Percentiles rank a stretch among this genome's conserved stretches.
Conservation (phyloP, 2,888 invertebrate species). For the Eulithis prunata region DNA sequence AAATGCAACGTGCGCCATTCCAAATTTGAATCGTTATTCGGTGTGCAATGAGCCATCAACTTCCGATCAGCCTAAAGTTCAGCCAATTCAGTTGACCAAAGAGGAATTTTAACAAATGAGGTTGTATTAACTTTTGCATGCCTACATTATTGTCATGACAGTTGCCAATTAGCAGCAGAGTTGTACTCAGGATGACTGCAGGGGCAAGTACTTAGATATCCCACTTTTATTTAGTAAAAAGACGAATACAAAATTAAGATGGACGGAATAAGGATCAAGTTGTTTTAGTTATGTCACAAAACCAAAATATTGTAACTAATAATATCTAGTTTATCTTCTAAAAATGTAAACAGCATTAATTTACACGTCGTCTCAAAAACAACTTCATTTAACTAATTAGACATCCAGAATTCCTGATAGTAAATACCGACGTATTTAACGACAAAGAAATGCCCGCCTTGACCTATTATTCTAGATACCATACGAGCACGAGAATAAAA, state of each 20-base stretch:
- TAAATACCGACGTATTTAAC: slow-evolving; percentile 23
- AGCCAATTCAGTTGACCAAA: too few species aligned
- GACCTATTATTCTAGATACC: slow-evolving; percentile 42
- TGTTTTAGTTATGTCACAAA: neutral
- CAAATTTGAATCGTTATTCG: too few species aligned
- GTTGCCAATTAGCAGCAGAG: neutral
- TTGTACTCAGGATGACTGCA: neutral
- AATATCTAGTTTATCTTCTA: neutral
- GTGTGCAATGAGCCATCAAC: too few species aligned
- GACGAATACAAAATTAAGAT: too few species aligned
- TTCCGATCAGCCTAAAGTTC: too few species aligned
- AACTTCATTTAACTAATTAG: slow-evolving; percentile 16
- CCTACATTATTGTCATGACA: too few species aligned
- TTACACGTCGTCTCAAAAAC: neutral
- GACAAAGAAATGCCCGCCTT: slow-evolving; percentile 39
- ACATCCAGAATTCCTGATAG: slow-evolving; percentile 14
- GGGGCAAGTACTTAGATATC: neutral
- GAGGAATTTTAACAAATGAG: too few species aligned
- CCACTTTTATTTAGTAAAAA: too few species aligned
- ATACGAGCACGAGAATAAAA: slow-evolving; percentile 32
- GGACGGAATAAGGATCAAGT: too few species aligned
- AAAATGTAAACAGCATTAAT: neutral
- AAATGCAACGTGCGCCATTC: too few species aligned
- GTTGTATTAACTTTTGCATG: too few species aligned
- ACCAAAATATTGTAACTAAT: neutral